Conservation (phyloP, 2,113 vertebrate species). For the Psammodynastes pulverulentus region DNA sequence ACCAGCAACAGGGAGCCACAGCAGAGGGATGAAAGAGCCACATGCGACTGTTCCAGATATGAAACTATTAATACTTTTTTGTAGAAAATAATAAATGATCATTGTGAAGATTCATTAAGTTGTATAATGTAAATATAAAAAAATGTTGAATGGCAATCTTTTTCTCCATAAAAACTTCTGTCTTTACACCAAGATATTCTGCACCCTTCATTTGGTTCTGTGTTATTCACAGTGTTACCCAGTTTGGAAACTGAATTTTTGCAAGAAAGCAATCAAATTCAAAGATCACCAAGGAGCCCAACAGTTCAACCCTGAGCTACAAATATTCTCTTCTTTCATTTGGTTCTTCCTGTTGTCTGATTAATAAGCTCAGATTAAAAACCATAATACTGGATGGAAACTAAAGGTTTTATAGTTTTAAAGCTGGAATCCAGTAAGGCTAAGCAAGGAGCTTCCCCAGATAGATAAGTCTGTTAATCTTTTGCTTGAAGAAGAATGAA, state of each 20-base stretch:
- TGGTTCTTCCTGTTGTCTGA: not conserved
- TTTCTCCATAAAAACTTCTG: not conserved
- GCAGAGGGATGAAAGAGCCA: too few relatives aligned
- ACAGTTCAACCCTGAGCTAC: accelerated
- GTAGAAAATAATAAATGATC: conserved; percentile 33
- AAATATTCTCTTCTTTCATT: not conserved
- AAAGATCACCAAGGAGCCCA: not conserved
- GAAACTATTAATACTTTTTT: conserved; percentile 41
- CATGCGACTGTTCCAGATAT: conserved; percentile 25
- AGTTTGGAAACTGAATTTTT: not conserved
- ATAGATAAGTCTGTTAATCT: not conserved
- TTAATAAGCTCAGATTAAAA: not conserved
- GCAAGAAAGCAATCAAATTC: not conserved
- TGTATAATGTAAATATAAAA: conserved; percentile 17
- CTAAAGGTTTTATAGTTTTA: not conserved
- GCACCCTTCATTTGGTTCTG: not conserved
- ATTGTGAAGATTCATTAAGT: conserved; percentile 23
- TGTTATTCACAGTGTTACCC: not conserved
- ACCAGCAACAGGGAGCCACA: too few relatives aligned
- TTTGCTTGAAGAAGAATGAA: not conserved
- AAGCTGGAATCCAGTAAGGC: not conserved
- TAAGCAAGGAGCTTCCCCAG: not conserved
- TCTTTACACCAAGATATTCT: accelerated
- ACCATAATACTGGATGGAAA: not conserved
- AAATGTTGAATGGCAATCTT: conserved; percentile 12